Conservation (phyloP, 2,113 vertebrate species). For the Chaetorhynchus papuensis region DNA sequence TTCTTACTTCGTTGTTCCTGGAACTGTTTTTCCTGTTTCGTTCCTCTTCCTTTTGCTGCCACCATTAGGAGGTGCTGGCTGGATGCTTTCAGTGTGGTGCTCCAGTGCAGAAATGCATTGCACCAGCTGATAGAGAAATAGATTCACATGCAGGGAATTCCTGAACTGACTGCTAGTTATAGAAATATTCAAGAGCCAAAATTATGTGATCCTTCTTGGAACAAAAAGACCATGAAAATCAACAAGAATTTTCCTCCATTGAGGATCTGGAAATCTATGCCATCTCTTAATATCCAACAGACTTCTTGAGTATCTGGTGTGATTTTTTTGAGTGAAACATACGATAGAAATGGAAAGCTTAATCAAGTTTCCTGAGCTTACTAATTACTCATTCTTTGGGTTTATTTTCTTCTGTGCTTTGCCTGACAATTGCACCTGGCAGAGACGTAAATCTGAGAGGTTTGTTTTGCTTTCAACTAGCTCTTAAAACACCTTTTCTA, state of each 20-base stretch:
- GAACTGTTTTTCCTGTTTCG: neutral
- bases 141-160: neutral
- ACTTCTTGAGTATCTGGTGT: neutral
- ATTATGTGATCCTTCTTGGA: slow-evolving; percentile 33
- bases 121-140: neutral
- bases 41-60: neutral
- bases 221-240: slow-evolving; percentile 24
- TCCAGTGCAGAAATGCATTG: neutral
- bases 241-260: neutral
- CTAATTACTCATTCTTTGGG: slow-evolving; percentile 32
- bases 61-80: slow-evolving; percentile 4
- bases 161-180: neutral
- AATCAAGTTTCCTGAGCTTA: neutral
- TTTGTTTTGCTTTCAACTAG: neutral
- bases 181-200: slow-evolving; percentile 35
- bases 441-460: neutral
- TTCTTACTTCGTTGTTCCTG: neutral
- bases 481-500: neutral
- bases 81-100: neutral
- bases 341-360: slow-evolving; percentile 36
- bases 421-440: neutral
- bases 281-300: slow-evolving; percentile 31
- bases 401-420: neutral
- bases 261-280: slow-evolving; percentile 8
- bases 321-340: slow-evolving; percentile 23